phyloP scores from a whole-genome alignment of 2,797 vertebrate genomes.

The Gymnothorax javanicus region DNA sequence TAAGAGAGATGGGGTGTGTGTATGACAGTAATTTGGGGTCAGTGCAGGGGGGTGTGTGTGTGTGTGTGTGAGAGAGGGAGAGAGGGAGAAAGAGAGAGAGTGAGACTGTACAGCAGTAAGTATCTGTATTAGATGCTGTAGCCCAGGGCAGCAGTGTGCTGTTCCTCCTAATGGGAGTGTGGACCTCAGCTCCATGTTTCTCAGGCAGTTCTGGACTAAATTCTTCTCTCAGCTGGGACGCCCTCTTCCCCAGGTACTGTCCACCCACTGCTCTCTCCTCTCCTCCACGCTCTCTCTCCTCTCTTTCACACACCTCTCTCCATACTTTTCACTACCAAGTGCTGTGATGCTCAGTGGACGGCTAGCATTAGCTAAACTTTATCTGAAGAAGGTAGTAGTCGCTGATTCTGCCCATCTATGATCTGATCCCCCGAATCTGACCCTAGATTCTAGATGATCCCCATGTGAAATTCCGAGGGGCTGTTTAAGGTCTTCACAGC shows the following conservation, averaged over 20 bases:
- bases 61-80: neutral
- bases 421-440: too few species aligned
- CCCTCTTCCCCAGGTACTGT: constrained; percentile 74
- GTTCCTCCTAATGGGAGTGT: constrained; percentile 23
- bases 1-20: constrained; percentile 49
- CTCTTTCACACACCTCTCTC: neutral
- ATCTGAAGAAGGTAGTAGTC: too few species aligned
- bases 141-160: neutral
- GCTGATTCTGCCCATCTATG: too few species aligned
- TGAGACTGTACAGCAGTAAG: too few species aligned
- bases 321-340: neutral
- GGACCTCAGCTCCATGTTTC: constrained; percentile 84
- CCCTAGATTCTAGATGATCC: neutral
- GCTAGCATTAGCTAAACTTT: neutral
- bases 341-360: neutral
- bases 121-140: neutral
- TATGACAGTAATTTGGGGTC: constrained; percentile 34
- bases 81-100: neutral
- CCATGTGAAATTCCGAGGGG: neutral
- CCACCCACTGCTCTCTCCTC: neutral
- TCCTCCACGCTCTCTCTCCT: neutral
- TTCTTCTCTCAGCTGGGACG: constrained; percentile 86
- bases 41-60: neutral
- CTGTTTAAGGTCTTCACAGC: neutral
- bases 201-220: constrained; percentile 93